These are phyloP conservation scores for Harpagus bidentatus DNA, from an alignment of 2,113 vertebrate species.

Conservation along the genomic window DNA sequence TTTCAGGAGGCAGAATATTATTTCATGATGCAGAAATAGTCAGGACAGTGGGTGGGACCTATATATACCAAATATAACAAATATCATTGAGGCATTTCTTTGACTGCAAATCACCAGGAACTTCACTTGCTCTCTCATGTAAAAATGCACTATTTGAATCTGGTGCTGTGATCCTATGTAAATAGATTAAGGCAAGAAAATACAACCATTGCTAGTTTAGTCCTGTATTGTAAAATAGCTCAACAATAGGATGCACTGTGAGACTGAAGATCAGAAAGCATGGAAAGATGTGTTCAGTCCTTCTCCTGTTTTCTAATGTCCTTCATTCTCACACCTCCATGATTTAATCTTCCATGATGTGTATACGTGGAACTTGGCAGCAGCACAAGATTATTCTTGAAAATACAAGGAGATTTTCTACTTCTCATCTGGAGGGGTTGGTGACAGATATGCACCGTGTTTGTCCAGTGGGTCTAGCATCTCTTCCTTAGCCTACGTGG, in stretches of 20 bases:
- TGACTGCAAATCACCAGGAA: not conserved
- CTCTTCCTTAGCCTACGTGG: not conserved
- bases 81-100: not conserved
- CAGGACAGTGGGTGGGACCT: not conserved
- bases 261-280: not conserved
- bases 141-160: conserved; percentile 26
- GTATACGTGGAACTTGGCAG: not conserved
- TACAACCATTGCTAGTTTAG: not conserved
- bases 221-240: not conserved
- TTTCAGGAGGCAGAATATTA: not conserved
- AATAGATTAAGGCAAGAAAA: conserved; percentile 21
- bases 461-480: not conserved
- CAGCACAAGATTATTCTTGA: not conserved
- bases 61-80: not conserved
- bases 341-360: not conserved
- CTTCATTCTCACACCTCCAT: not conserved
- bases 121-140: not conserved
- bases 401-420: not conserved
- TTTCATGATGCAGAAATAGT: not conserved
- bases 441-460: not conserved
- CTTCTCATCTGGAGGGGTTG: not conserved
- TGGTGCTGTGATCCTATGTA: conserved; percentile 32
- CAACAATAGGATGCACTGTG: not conserved
- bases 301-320: not conserved
- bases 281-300: not conserved